Conservation (phyloP, 2,888 invertebrate genomes). For the Amphipyra berbera region DNA sequence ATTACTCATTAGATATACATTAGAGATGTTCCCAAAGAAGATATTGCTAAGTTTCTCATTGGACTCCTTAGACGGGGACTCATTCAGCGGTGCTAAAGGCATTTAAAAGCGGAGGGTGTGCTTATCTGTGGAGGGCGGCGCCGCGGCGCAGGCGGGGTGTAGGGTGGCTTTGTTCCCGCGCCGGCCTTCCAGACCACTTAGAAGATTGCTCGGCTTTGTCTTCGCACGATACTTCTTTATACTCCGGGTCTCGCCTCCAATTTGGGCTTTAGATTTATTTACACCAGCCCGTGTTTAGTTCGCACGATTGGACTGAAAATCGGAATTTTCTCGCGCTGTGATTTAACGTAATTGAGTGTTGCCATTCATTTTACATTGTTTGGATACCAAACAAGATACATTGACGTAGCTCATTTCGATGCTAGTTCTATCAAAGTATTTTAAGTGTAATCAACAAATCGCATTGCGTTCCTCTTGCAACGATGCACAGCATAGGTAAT, state of each 20-base stretch:
- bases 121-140: conserved; percentile 75
- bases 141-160: conserved; percentile 60
- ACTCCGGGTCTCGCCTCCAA: conserved; percentile 72
- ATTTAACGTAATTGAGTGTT: conserved; percentile 50
- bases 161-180: conserved; percentile 77
- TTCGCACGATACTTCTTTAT: conserved; percentile 80
- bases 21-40: conserved; percentile 68
- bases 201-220: conserved; percentile 86
- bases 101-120: conserved; percentile 78
- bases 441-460: conserved; percentile 3
- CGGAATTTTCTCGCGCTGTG: conserved; percentile 40
- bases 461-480: conserved; percentile 24
- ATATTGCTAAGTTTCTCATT: conserved; percentile 74
- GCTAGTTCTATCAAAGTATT: background rate
- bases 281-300: conserved; percentile 62
- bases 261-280: conserved; percentile 76
- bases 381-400: conserved; percentile 19
- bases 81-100: conserved; percentile 77
- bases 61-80: conserved; percentile 70
- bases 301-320: conserved; percentile 58
- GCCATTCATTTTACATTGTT: conserved; percentile 27
- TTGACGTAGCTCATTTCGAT: background rate
- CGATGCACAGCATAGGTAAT: conserved; percentile 68
- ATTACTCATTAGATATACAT: conserved; percentile 73
- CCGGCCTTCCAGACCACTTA: conserved; percentile 84